Evolutionary conservation across 2,113 vertebrate species (phyloP), one percentile per base, ranked within the genome.

Genomic region (Cavia porcellus): DNA sequence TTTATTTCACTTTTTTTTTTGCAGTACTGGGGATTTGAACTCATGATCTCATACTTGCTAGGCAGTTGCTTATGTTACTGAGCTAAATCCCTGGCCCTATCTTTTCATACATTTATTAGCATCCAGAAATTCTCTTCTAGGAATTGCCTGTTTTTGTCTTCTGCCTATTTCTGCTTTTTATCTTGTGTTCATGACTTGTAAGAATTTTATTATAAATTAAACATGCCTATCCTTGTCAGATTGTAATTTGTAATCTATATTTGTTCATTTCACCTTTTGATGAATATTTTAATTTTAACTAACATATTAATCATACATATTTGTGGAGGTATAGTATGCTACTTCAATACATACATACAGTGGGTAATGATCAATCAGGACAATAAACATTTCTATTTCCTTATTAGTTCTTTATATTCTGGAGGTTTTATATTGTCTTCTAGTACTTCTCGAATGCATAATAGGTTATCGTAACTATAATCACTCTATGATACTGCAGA

Each of bases 201-300:
- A 85, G 13, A 97, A 79, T 72, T 70, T 62, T 61, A n/a, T 57
- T 87, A 94, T 80, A 83, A 95, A 92, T 57, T 82, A 52, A 35
- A 1, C 9, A 82, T 94, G 52, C 14, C 13, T 64, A 24, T 35
- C 19, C 62, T 90, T 72, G 32, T 93, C 38, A 57, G 47, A 90
- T 14, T 74, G 45, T 14, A 92, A 38, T 28, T 72, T 24, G 0
- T 57, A 66, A 79, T 80, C 87, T 94, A 84, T 72, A 61, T 90
- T 86, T 66, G 19, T n/a, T 89, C 35, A 38, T 88, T 61, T 80
- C 14, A 57, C 57, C 25, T 82, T 91, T 94, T 75, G 38, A 82
- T 68, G 20, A 72, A 55, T 86, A 72, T 70, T 83, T 94, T 59
- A 52, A 90, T 66, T 81, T 68, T 70, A 91, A 38, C 19, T 82